These are phyloP conservation scores for Apodemia hepburni DNA, from an alignment of 2,888 invertebrate genomes.

Conservation along the genomic window DNA sequence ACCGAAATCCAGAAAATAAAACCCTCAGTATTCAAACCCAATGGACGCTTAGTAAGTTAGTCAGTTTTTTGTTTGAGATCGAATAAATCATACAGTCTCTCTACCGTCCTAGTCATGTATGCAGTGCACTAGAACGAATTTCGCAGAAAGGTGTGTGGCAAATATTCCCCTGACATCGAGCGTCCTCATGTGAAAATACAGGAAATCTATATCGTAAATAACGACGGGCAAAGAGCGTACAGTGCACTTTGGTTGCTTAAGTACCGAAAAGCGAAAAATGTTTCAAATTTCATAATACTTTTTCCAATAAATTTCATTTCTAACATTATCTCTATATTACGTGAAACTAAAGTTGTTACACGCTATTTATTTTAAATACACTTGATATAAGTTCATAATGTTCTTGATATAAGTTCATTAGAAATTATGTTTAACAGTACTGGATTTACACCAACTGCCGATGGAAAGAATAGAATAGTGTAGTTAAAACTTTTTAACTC, in stretches of 20 bases:
- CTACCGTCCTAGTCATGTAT: constrained; percentile 28
- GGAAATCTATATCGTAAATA: constrained; percentile 22
- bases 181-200: constrained; percentile 25
- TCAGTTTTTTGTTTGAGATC: constrained; percentile 27
- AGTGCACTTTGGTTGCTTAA: constrained; percentile 17
- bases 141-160: constrained; percentile 27
- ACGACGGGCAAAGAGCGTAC: constrained; percentile 1
- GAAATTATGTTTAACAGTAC: no score
- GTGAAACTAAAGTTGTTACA: no score
- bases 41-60: not conserved
- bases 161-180: constrained; percentile 23
- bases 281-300: constrained; percentile 3
- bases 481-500: no score
- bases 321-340: no score
- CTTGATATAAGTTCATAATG: no score
- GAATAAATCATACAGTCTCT: constrained; percentile 29
- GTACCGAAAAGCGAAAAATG: constrained; percentile 16
- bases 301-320: not conserved
- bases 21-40: not conserved
- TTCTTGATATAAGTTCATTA: no score
- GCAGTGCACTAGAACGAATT: constrained; percentile 29
- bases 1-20: not conserved
- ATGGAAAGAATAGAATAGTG: no score
- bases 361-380: no score
- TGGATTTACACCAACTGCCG: no score